These are phyloP conservation scores for Molossus molossus DNA, from an alignment of 2,797 vertebrate species.

Conservation along the genomic window DNA sequence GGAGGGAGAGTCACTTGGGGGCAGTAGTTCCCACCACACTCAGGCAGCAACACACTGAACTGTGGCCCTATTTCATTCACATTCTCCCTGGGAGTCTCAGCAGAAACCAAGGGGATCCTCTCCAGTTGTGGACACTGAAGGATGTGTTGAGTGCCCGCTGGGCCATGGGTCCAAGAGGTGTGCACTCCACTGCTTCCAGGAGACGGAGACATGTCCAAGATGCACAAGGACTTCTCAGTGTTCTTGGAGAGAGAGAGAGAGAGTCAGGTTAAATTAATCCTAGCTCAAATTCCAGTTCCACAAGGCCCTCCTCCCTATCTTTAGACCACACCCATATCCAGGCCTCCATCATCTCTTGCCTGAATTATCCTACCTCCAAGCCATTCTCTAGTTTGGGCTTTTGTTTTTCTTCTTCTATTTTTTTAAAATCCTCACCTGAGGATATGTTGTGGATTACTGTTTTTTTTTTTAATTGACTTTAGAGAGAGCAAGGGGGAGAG, in stretches of 20 bases:
- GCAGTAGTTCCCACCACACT: neutral
- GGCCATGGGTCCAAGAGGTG: constrained; percentile 17
- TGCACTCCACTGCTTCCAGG: neutral
- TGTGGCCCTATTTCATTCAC: neutral
- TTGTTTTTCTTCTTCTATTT: neutral
- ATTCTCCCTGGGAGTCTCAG: neutral
- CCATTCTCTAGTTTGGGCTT: neutral
- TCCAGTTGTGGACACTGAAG: neutral
- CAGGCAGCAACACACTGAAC: neutral
- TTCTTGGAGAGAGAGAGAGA: constrained; percentile 54
- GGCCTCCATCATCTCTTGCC: neutral
- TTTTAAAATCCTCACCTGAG: neutral
- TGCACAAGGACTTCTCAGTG: neutral
- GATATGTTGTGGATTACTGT: neutral
- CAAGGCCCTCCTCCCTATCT: neutral
- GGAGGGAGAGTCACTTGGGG: neutral
- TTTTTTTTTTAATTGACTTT: neutral
- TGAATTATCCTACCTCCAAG: neutral
- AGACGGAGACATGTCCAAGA: neutral
- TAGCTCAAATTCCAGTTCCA: neutral
- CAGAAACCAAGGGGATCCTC: neutral
- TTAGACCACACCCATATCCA: neutral
- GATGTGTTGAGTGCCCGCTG: neutral
- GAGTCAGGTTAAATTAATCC: neutral
- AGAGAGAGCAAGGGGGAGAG: neutral